Conservation (phyloP, 2,113 vertebrate species). For the Galbula dea region DNA sequence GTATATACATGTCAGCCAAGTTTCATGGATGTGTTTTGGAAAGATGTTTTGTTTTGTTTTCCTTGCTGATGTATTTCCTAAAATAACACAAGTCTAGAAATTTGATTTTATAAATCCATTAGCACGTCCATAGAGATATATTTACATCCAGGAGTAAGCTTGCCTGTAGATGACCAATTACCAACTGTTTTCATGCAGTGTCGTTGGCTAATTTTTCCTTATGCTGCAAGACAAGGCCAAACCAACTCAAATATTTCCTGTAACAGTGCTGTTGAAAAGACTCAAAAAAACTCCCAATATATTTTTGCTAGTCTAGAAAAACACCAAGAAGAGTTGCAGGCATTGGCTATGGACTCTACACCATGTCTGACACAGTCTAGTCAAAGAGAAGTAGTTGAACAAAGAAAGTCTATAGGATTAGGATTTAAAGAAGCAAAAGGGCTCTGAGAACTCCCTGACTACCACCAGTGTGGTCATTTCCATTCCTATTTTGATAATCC, state of each 20-base stretch:
- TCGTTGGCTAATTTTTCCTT: neutral
- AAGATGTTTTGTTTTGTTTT: neutral
- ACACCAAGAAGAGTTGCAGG: neutral
- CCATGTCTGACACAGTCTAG: neutral
- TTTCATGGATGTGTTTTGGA: neutral
- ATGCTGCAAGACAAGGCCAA: neutral
- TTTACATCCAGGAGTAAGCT: neutral
- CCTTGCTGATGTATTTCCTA: neutral
- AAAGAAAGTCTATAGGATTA: neutral
- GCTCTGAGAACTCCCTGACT: neutral
- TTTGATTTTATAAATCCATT: neutral
- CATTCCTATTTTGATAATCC: neutral
- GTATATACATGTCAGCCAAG: neutral
- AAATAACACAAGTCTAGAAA: neutral
- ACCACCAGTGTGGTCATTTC: neutral
- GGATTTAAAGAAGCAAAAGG: neutral
- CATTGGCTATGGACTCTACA: neutral
- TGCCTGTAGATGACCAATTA: neutral
- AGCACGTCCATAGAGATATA: neutral
- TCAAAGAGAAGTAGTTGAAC: neutral
- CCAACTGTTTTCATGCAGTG: neutral
- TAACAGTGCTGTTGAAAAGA: neutral
- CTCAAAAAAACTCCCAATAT: fast-evolving
- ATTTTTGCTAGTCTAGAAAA: neutral
- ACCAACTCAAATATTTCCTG: neutral